Evolutionary conservation across 2,888 invertebrate genomes (phyloP).

Genomic region (Tinea pellionella): DNA sequence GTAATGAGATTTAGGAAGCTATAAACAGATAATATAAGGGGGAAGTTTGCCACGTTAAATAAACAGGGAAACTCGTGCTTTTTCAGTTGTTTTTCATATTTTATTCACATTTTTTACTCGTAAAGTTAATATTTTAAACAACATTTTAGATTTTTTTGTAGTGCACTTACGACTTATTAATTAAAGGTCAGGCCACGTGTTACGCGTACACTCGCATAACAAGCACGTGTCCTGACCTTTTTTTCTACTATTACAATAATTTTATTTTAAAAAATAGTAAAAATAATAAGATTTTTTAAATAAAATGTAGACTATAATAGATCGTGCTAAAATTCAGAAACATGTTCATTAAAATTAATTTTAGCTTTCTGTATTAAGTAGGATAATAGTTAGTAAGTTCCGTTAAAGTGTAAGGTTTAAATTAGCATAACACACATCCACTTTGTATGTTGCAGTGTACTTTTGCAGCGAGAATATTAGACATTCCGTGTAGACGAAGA

Average conservation of each 20-base stretch:
- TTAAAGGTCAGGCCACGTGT: no score
- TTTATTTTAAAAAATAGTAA: no score
- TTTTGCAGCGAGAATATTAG: background rate
- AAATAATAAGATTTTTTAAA: no score
- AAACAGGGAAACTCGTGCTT: no score
- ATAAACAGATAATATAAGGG: slow-evolving; percentile 33
- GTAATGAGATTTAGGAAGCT: slow-evolving; percentile 40
- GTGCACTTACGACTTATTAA: no score
- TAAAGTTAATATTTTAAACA: no score
- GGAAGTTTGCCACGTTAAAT: slow-evolving; percentile 8
- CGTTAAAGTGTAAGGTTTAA: background rate
- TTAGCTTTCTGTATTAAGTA: background rate
- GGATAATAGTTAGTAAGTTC: background rate
- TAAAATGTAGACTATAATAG: background rate
- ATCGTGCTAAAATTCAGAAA: background rate
- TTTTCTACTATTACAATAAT: no score
- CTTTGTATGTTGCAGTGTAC: background rate
- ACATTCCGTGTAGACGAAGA: background rate
- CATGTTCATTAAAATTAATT: background rate
- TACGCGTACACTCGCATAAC: no score
- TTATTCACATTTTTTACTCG: no score
- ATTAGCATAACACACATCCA: background rate
- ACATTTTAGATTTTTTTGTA: no score
- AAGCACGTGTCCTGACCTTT: no score
- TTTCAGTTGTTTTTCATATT: no score